Percentiles rank a stretch among this genome's conserved stretches.
phyloP scores from a whole-genome alignment of 2,113 vertebrate genomes.

The Hippocampus mohnikei region DNA sequence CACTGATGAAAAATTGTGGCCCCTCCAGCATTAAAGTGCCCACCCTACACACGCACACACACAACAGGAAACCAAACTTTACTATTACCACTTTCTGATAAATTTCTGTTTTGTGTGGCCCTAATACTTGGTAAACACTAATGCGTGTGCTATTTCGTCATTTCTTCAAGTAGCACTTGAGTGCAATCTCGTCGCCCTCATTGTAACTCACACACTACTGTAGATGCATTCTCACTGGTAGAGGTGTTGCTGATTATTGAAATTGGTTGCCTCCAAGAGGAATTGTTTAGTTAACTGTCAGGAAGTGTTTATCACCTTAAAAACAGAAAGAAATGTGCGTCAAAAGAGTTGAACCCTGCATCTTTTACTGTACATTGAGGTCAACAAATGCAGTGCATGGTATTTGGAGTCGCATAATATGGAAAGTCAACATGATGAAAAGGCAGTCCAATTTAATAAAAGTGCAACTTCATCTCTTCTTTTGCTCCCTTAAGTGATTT shows the following conservation, averaged over 20 bases:
- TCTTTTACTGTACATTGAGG: neutral
- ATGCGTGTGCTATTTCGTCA: neutral
- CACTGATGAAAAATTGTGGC: too few species aligned
- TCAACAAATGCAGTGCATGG: neutral
- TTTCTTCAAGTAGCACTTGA: neutral
- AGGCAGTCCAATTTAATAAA: neutral
- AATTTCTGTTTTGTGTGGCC: neutral
- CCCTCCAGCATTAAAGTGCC: too few species aligned
- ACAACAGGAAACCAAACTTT: too few species aligned
- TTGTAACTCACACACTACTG: neutral
- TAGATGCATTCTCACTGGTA: neutral
- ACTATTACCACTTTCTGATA: neutral
- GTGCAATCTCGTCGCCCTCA: neutral
- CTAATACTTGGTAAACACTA: neutral
- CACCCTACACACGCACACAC: too few species aligned
- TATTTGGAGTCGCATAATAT: neutral
- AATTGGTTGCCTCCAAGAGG: neutral
- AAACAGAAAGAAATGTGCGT: neutral
- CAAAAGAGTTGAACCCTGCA: constrained; percentile 3
- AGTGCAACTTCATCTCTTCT: neutral
- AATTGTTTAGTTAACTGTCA: constrained; percentile 6
- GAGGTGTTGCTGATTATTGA: neutral
- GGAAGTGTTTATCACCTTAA: constrained; percentile 6
- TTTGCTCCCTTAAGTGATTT: neutral
- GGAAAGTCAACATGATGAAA: neutral